Percentiles rank a stretch among this genome's conserved stretches.
Conservation (phyloP, 1,140 invertebrate genomes). For the Charaxes varanes region DNA sequence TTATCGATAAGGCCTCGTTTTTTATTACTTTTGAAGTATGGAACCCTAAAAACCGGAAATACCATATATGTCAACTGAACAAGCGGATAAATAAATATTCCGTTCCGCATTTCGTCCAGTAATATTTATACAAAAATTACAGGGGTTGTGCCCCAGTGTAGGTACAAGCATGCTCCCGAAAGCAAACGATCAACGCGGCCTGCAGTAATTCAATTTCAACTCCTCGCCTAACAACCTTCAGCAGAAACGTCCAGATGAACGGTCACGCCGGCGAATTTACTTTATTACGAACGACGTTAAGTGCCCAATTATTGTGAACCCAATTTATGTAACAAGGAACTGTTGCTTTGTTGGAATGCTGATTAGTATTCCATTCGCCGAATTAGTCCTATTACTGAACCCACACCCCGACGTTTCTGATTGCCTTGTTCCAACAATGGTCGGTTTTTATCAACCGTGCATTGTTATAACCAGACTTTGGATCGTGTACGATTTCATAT, state of each 20-base stretch:
- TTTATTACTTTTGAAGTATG: too few relatives aligned
- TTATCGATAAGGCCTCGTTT: too few relatives aligned
- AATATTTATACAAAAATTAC: background rate
- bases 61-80: too few relatives aligned
- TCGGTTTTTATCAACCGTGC: too few relatives aligned
- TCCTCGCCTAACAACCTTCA: slow-evolving; percentile 46
- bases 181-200: slow-evolving; percentile 24
- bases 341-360: slow-evolving; percentile 19
- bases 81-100: too few relatives aligned
- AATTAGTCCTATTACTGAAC: slow-evolving; percentile 15
- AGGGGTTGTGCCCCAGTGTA: background rate
- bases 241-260: slow-evolving; percentile 50
- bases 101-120: background rate
- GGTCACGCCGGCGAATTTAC: slow-evolving; percentile 50
- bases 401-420: slow-evolving; percentile 9
- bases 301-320: slow-evolving; percentile 51
- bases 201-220: slow-evolving; percentile 54
- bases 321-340: slow-evolving; percentile 27
- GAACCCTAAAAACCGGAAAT: too few relatives aligned
- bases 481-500: too few relatives aligned
- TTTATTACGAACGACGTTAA: slow-evolving; percentile 53
- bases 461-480: too few relatives aligned
- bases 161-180: slow-evolving; percentile 3
- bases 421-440: too few relatives aligned
- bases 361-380: slow-evolving; percentile 28